Percentiles rank a stretch among this genome's conserved stretches.
These are phyloP conservation scores for Meleagris gallopavo DNA, from an alignment of 2,113 vertebrate species.

Conservation along the genomic window DNA sequence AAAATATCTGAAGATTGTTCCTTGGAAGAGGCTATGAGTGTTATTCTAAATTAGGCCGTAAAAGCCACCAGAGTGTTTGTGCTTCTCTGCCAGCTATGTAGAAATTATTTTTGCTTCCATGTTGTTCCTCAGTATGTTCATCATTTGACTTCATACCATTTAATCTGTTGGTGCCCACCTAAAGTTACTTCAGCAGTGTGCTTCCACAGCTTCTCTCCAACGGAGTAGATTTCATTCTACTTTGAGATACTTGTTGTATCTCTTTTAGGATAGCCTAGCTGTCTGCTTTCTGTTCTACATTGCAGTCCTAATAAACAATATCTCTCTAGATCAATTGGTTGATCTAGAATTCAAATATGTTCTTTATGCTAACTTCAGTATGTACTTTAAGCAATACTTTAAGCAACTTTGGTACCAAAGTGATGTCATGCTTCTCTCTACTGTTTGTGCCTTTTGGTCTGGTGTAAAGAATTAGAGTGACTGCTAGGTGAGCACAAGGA, in stretches of 20 bases:
- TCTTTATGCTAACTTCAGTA: no score
- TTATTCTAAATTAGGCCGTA: constrained; percentile 55
- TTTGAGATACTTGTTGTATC: not conserved
- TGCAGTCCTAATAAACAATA: not conserved
- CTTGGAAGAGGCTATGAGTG: not conserved
- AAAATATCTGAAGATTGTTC: constrained; percentile 55
- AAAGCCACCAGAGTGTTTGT: not conserved
- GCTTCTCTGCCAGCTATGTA: not conserved
- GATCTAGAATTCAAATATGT: no score
- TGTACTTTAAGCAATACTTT: no score
- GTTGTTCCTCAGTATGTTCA: not conserved
- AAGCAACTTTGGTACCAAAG: not conserved
- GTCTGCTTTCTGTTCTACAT: not conserved
- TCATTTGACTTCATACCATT: not conserved
- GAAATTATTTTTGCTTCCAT: not conserved
- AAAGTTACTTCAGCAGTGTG: not conserved
- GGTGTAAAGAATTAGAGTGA: not conserved
- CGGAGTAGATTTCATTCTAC: not conserved
- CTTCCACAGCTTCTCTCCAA: not conserved
- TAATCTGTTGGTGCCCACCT: not conserved
- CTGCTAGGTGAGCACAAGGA: not conserved
- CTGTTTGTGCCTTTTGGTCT: not conserved
- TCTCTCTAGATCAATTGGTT: not conserved
- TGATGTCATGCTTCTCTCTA: not conserved
- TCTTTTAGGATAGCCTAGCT: not conserved